Evolutionary conservation across 2,888 invertebrate genomes (phyloP).

Genomic region (Netelia inedita): DNA sequence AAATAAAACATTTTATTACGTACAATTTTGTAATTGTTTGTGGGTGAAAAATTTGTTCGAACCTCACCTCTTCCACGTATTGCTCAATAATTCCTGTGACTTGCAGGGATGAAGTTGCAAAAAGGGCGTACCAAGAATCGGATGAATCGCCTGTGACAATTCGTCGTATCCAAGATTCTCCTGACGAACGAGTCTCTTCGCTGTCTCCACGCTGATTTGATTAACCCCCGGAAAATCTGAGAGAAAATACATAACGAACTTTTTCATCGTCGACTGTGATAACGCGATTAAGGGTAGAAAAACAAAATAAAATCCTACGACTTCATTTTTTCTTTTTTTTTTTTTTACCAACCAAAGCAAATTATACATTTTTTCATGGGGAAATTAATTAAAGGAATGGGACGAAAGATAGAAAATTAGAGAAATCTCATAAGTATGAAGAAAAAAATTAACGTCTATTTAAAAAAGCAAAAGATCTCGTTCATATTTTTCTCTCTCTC

Average conservation of each 20-base stretch:
- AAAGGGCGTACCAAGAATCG: conserved; percentile 80
- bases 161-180: conserved; percentile 78
- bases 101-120: conserved; percentile 82
- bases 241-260: conserved; percentile 19
- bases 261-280: not conserved
- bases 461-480: conserved; percentile 44
- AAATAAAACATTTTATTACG: conserved; percentile 8
- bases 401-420: conserved; percentile 35
- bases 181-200: conserved; percentile 73
- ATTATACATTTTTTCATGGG: not conserved
- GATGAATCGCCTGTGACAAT: conserved; percentile 83
- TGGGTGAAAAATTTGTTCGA: not conserved
- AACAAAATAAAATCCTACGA: not conserved
- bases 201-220: conserved; percentile 78
- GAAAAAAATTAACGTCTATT: not conserved
- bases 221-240: conserved; percentile 82
- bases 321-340: no score
- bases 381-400: conserved; percentile 8
- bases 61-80: conserved; percentile 77
- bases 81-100: conserved; percentile 78
- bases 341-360: no score
- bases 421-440: conserved; percentile 15
- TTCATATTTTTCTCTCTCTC: not conserved
- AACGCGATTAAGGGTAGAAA: not conserved
- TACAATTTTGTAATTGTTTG: not conserved